Evolutionary conservation across 2,888 invertebrate genomes (phyloP).

Genomic region (Syrista parreyssii): DNA sequence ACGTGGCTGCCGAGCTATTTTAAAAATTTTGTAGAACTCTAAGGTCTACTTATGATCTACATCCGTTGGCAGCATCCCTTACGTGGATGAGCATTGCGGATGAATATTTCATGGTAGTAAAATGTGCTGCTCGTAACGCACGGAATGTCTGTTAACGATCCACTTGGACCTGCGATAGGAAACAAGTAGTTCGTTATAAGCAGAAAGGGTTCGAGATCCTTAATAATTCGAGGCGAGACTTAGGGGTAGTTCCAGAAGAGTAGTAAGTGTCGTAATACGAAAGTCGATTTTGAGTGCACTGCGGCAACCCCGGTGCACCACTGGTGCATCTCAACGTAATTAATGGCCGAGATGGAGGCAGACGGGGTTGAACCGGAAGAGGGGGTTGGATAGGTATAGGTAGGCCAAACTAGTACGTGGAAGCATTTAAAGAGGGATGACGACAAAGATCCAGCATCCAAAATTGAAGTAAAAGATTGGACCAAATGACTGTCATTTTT

Average conservation of each 20-base stretch:
- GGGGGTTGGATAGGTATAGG: conserved; percentile 24
- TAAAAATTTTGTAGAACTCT: background rate
- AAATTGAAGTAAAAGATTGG: background rate
- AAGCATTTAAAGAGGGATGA: background rate
- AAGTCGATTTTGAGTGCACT: conserved; percentile 36
- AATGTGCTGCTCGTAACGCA: no score
- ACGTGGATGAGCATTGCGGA: no score
- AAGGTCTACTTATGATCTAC: background rate
- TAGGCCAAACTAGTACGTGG: background rate
- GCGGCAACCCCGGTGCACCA: conserved; percentile 19
- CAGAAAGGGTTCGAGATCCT: background rate
- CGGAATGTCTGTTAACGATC: no score
- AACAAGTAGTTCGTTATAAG: no score
- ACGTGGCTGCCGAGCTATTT: background rate
- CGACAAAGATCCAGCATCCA: background rate
- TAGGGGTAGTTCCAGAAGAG: background rate
- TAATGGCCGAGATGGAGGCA: conserved; percentile 43
- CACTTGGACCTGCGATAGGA: no score
- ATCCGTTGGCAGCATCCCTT: background rate
- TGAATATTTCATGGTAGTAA: no score
- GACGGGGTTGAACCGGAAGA: conserved; percentile 12
- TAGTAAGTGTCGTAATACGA: conserved; percentile 23
- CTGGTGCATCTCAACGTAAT: conserved; percentile 39
- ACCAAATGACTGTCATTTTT: background rate
- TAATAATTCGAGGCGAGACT: background rate